These are phyloP conservation scores for Prionailurus viverrinus DNA, from an alignment of 2,113 vertebrate genomes.

Conservation along the genomic window DNA sequence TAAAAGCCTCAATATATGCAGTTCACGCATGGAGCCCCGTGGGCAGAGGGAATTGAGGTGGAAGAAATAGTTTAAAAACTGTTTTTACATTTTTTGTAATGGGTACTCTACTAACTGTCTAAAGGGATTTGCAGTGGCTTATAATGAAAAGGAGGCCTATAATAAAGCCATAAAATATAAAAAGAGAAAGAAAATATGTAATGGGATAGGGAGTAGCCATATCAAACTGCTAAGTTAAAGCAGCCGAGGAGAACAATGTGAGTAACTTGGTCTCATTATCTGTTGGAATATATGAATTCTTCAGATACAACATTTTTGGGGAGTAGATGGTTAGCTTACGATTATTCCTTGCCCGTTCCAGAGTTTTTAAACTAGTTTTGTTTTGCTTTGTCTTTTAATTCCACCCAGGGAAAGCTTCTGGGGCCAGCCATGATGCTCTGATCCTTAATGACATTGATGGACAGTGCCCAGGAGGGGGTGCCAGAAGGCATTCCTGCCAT, in stretches of 20 bases:
- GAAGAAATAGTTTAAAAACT: neutral
- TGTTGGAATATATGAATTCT: slow-evolving; percentile 26
- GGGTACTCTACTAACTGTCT: neutral
- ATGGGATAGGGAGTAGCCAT: neutral
- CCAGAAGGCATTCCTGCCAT: neutral
- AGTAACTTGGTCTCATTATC: neutral
- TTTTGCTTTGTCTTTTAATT: neutral
- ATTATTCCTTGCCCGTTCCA: neutral
- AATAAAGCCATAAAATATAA: neutral
- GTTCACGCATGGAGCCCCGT: neutral
- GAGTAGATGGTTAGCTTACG: neutral
- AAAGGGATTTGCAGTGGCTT: slow-evolving; percentile 2
- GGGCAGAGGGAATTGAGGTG: neutral
- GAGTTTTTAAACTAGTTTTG: neutral
- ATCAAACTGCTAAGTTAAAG: neutral
- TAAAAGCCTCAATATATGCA: neutral
- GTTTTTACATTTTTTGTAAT: neutral
- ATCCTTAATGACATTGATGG: neutral
- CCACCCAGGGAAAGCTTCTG: neutral
- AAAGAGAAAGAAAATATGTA: neutral
- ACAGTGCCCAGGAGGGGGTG: neutral
- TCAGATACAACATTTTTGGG: neutral
- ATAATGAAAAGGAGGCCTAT: neutral
- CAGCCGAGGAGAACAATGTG: neutral
- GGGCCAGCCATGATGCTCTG: neutral